Percentiles rank a stretch among this genome's conserved stretches.
These are phyloP conservation scores for Scomber japonicus DNA, from an alignment of 2,113 vertebrate genomes.

Conservation along the genomic window DNA sequence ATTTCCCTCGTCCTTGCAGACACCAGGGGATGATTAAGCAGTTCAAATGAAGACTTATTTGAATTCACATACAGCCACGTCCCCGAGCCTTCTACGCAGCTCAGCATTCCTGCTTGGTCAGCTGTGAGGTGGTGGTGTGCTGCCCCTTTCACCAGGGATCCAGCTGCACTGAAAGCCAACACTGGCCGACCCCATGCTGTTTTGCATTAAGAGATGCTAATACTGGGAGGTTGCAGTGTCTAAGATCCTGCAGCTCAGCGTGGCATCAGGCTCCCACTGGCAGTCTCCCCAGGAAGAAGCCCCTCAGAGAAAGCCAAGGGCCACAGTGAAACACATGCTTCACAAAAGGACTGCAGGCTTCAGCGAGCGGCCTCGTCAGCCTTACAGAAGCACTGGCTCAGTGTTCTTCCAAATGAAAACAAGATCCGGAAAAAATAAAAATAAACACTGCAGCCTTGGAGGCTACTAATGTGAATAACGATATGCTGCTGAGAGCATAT, in stretches of 20 bases:
- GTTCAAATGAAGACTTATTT: slow-evolving; percentile 78
- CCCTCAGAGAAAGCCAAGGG: slow-evolving; percentile 81
- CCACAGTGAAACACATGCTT: slow-evolving; percentile 81
- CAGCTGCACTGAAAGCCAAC: slow-evolving; percentile 69
- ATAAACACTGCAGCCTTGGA: slow-evolving; percentile 57
- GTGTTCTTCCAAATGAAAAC: slow-evolving; percentile 58
- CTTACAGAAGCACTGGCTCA: slow-evolving; percentile 65
- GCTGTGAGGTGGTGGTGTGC: slow-evolving; percentile 76
- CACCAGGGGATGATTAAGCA: slow-evolving; percentile 76
- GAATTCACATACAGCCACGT: slow-evolving; percentile 61
- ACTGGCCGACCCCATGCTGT: slow-evolving; percentile 79
- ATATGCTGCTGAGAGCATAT: slow-evolving; percentile 65
- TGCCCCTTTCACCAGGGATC: slow-evolving; percentile 74
- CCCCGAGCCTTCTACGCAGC: slow-evolving; percentile 60
- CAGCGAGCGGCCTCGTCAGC: slow-evolving; percentile 76
- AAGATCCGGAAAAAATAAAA: slow-evolving; percentile 12
- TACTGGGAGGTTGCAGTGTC: slow-evolving; percentile 68
- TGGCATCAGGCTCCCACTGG: slow-evolving; percentile 77
- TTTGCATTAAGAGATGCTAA: slow-evolving; percentile 83
- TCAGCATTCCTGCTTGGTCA: slow-evolving; percentile 82
- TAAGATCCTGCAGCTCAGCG: slow-evolving; percentile 79
- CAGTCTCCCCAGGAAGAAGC: slow-evolving; percentile 76
- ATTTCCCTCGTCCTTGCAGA: slow-evolving; percentile 52
- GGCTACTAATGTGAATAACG: slow-evolving; percentile 66
- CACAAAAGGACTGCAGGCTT: slow-evolving; percentile 82